Evolutionary conservation across 2,797 vertebrate species (phyloP), one percentile per base, ranked within the genome.

Genomic region (Molossus alvarezi): DNA sequence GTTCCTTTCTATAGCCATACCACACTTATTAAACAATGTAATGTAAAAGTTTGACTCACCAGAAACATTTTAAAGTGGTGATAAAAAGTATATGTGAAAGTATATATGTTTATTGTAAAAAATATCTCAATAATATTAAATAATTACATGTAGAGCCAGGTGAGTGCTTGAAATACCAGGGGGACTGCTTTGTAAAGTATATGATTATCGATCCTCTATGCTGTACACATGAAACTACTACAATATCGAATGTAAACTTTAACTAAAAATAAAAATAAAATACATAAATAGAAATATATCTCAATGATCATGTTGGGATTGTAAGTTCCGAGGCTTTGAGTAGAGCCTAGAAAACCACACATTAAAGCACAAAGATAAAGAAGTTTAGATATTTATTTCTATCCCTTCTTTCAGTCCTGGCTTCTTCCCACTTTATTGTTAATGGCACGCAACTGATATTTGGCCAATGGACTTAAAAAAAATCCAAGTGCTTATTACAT

Each of bases 21-120:
- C 23, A 76, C 53, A 88, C 33, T 84, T 91, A 88, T 69, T 71
- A 85, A 91, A 93, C 18, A 75, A 86, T 25, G 33, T 75, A 79
- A 94, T 29, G 45, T 60, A 93, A 89, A 45, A 45, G 41, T 45
- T 45, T 45, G 41, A 45, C 41, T 45, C 41, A 6, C 41, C 41
- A 45, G 6, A 6, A 45, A 45, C 41, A 45, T 45, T 45, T 45
- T 45, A 45, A 45, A 45, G 41, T 45, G 41, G 41, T 45, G 41
- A 45, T 45, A 45, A 5, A 45, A 45, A 45, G 41, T 45, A 45
- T 45, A 45, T 45, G 41, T 69, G 25, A 18, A 55, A 81, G 23
- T 41, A 23, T 27, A 83, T n/a, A 33, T 21, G 73, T 25, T 80
- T 29, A 14, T 71, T 88, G 6, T 45, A 45, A 90, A 48, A 55